Evolutionary conservation across 2,113 vertebrate genomes (phyloP), one percentile per base, ranked within the genome.

Genomic region (Uropsilus gracilis): DNA sequence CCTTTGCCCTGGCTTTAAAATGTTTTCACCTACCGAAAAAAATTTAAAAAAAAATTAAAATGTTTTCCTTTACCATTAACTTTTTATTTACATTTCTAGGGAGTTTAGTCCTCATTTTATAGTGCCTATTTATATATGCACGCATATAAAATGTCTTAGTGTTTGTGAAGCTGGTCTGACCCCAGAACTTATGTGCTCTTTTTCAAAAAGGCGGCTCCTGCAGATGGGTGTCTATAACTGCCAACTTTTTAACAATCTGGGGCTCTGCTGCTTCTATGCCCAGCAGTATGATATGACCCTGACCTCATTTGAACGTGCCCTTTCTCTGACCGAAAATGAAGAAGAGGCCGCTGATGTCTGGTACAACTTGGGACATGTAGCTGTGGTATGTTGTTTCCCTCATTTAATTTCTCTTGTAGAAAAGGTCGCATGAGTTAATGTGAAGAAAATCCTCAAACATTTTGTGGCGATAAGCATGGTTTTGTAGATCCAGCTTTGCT

Each of bases 241-340:
- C 97, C 99, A 99, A 84, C 99, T 99, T 89, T 99, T 99, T 94
- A 99, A 99, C 98, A 99, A 99, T 97, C 98, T 99, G 97, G 99
- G 99, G 30, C 98, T 99, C 93, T 99, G 99, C 95, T 99, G 99
- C 98, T 99, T 99, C 98, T 99, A 99, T 34, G 99, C 99, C 64
- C 99, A 99, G 98, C 99, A 99, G 97, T 99, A 99, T 22, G 99
- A 99, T 95, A 99, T 99, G 99, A 99, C 99, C 18, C 98, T 99
- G 48, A 99, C 99, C 78, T 99, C 99, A 0, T 99, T 99, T 96
- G 99, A 99, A 96, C 98, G 99, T 59, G 99, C 99, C 66, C 98
- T 99, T 68, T 98, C 99, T 78, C 97, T 99, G 97, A 99, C 98
- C 73, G 98, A 98, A 96, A 99, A 97, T 11, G 99, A 99, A 89